Percentiles rank a stretch among this genome's conserved stretches.
Evolutionary conservation across 2,797 vertebrate species (phyloP).

Genomic region (Psittacula derbiana): DNA sequence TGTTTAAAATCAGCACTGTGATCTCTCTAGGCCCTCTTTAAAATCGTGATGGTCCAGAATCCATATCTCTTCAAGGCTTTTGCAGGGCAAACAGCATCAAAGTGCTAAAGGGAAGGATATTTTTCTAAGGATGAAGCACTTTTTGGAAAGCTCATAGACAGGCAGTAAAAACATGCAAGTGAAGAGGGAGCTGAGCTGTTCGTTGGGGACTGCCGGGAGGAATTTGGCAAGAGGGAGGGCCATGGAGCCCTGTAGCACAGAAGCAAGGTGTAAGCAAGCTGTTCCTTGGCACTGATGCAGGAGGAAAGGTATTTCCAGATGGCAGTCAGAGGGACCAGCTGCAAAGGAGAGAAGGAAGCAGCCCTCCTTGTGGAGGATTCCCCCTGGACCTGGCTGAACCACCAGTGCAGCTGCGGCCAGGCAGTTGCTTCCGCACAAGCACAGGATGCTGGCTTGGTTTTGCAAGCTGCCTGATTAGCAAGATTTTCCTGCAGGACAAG

Average conservation of each 20-base stretch:
- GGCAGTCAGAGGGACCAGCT: neutral
- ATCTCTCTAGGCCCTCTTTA: constrained; percentile 15
- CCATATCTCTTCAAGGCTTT: neutral
- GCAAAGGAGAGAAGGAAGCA: neutral
- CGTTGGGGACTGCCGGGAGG: neutral
- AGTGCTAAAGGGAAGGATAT: neutral
- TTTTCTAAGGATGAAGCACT: neutral
- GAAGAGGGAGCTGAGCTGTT: neutral
- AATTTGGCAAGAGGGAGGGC: neutral
- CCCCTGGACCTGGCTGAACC: neutral
- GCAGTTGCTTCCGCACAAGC: rapidly evolving
- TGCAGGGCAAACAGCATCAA: neutral
- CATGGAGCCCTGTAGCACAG: neutral
- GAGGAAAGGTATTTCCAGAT: constrained; percentile 16
- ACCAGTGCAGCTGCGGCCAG: neutral
- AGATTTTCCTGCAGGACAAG: neutral
- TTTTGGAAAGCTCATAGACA: neutral
- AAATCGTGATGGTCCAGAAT: neutral
- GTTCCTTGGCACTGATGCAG: neutral
- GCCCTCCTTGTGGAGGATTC: neutral
- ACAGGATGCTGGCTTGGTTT: neutral
- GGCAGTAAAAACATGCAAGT: neutral
- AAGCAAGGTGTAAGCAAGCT: neutral
- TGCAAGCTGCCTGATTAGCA: neutral
- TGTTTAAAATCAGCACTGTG: constrained; percentile 37